Evolutionary conservation across 2,888 invertebrate species (phyloP), one percentile per base, ranked within the genome.

Genomic region (Alsophila aescularia): DNA sequence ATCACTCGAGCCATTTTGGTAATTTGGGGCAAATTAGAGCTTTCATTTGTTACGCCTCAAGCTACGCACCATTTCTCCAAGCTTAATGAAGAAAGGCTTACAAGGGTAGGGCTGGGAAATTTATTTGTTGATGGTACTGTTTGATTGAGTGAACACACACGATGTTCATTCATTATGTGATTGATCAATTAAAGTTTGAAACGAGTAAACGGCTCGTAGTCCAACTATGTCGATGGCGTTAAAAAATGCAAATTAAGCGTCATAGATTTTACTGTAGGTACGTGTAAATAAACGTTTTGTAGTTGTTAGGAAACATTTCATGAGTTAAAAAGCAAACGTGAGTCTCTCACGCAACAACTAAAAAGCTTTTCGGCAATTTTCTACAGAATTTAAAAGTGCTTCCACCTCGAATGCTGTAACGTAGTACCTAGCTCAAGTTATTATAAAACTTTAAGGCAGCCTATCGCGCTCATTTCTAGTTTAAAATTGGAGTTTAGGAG

Each of bases 401-500:
- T 52, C 52, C 51, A 40, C 34, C 57, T 21, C 27, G 37, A 29
- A 24, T 58, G 67, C 64, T 62, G 66, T 64, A 77, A 73, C n/a
- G n/a, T n/a, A n/a, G n/a, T n/a, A n/a, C n/a, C n/a, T n/a, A n/a
- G n/a, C 69, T 73, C 51, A 65, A 70, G 71, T 74, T 77, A 79
- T 80, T 79, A 80, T 77, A 77, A 82, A 86, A 87, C 74, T 86
- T 85, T 54, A 48, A 60, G 51, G 64, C 64, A n/a, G 72, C 70
- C 75, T 71, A 73, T 68, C 72, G 68, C 58, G 71, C 68, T 73
- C 75, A 75, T 77, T 83, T 71, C 72, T 81, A 83, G 84, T 87
- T 87, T 83, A 79, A 88, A 87, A 85, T 85, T 83, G 77, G 73
- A 81, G 83, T 85, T 83, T 78, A 76, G 77, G 80, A 77, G 73